Base-by-base conservation (phyloP, 2,113 vertebrate genomes). In the Grammomys dolichurus region DNA sequence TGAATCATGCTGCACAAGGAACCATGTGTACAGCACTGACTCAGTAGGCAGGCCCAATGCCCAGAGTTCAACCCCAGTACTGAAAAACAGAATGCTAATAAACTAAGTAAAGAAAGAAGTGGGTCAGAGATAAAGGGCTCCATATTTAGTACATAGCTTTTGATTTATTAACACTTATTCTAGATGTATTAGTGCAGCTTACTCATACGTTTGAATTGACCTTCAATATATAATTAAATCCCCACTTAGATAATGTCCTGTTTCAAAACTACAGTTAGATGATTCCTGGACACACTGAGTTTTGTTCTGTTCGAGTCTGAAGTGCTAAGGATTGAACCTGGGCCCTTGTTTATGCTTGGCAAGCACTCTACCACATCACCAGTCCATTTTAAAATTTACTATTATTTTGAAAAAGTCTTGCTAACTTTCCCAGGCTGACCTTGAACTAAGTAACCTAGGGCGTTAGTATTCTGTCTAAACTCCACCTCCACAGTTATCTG, bases 141-240 rank as follows among this genome's bases (percentile, higher is more conserved):
- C 43, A 33, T 48, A 51, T 77, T 86, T 91, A 91, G 33, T 82
- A 89, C 7, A 87, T 1, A 89, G 19, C 28, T 93, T 54, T 77
- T 92, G 28, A 91, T 31, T 95, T 89, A 63, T 65, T 9, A 40
- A 65, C 40, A n/a, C 82, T 94, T 85, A 91, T 40, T 87, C 28
- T 84, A 28, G 40, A 82, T 93, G 80, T 89, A 95, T 89, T 78
- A 76, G n/a, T 60, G 92, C 33, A 33, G 28, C 33, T 20, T 54
- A 78, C 70, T 94, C 67, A 85, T 9, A 77, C 48, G 70, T 94
- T 87, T 89, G 22, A 12, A 89, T 40, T 19, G 0, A 72, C 16
- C 93, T 94, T 88, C 48, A 86, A 94, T 65, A 84, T 89, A 81
- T 65, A 95, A 82, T 72, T 88, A 82, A 90, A 33, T 90, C 10